Evolutionary conservation across 2,113 vertebrate genomes (phyloP), one percentile per base, ranked within the genome.

Genomic region (Maccullochella peelii): DNA sequence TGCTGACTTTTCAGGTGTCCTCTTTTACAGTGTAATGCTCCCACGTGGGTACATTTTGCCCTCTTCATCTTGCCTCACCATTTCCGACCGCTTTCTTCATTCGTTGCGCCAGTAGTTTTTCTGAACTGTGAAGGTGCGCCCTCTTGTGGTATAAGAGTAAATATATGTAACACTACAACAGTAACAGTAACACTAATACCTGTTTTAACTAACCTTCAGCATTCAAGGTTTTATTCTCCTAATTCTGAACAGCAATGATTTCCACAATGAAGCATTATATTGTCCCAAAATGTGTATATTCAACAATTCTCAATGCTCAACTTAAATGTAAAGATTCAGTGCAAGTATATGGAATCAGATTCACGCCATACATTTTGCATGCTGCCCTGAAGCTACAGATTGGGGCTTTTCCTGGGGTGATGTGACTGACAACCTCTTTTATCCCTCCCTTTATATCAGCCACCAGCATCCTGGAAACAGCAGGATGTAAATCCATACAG

Each of bases 401-500:
- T 23, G 30, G 21, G 27, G 33, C 38, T 65, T 72, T 23, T 54
- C 14, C 16, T 47, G 20, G 3, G 12, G 21, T 30, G 52, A 73
- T 42, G 52, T 23, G 25, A 38, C n/a, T 27, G 65, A 75, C 49
- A 76, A 7, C 59, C 20, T 47, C 27, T 42, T 52, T 20, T 55
- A 30, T 36, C n/a, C 57, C 44, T 69, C 21, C 10, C n/a, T 67
- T 49, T 18, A 57, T 42, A 67, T 54, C 27, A 58, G 12, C 18
- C 42, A 27, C 23, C 55, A 25, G 4, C 20, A 12, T 11, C 33
- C 14, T 38, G 74, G 9, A 18, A 79, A 15, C 77, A 75, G 67
- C 27, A 52, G 59, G 66, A 73, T 66, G 12, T n/a, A 73, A 72
- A 77, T 86, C 77, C 27, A 69, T 59, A 12, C 15, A 38, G n/a